phyloP scores from a whole-genome alignment of 2,113 vertebrate species.

The Ramphastos sulfuratus region DNA sequence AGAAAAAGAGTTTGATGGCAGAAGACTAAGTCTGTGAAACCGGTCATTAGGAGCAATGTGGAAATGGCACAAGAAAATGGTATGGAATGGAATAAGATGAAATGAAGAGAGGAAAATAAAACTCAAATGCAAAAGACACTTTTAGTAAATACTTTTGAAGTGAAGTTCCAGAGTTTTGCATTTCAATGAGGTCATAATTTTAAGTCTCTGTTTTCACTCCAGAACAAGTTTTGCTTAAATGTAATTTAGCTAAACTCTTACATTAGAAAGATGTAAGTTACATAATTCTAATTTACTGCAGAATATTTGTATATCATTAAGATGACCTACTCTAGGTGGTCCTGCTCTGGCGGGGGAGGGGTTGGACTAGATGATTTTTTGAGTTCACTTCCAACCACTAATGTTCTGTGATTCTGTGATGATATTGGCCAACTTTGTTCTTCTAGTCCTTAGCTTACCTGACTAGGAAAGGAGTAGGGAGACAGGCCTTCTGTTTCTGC shows the following conservation, averaged over 20 bases:
- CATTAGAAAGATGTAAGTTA: too few relatives aligned
- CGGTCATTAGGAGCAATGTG: background rate
- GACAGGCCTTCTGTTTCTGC: background rate
- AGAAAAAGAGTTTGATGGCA: background rate
- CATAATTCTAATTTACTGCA: background rate
- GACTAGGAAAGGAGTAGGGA: background rate
- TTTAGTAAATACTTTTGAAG: background rate
- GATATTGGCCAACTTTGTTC: background rate
- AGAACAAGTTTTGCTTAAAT: background rate
- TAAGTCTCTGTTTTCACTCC: background rate
- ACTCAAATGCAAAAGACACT: background rate
- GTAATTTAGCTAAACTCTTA: background rate
- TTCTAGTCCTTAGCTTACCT: background rate
- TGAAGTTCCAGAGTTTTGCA: background rate
- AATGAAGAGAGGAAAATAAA: background rate
- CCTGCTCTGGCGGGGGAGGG: too few relatives aligned
- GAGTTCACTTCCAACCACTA: too few relatives aligned
- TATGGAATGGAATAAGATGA: background rate
- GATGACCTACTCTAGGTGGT: background rate
- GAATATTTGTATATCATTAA: background rate
- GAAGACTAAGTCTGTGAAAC: background rate
- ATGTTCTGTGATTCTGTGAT: too few relatives aligned
- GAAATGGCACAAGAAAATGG: rapidly evolving
- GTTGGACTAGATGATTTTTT: too few relatives aligned
- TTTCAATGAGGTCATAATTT: background rate